Evolutionary conservation across 2,797 vertebrate species (phyloP).

Genomic region (Chaetophractus vellerosus): DNA sequence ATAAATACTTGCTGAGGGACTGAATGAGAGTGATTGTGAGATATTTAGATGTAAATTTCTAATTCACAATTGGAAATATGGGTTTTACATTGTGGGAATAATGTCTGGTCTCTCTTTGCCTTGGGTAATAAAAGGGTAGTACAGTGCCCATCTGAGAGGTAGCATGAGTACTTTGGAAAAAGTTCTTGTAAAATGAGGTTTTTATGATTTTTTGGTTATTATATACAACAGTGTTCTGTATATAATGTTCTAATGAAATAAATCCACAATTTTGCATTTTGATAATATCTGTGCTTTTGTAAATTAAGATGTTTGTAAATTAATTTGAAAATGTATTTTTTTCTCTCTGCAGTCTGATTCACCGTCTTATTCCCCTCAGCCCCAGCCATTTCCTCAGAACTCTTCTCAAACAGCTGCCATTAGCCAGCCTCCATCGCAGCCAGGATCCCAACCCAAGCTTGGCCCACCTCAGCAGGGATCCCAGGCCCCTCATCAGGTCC

Average conservation of each 20-base stretch:
- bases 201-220: neutral
- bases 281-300: conserved; percentile 55
- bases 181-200: conserved; percentile 54
- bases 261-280: conserved; percentile 61
- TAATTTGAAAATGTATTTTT: conserved; percentile 86
- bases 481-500: conserved; percentile 93
- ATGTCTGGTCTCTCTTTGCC: neutral
- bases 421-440: conserved; percentile 92
- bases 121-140: conserved; percentile 42
- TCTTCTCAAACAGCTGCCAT: conserved; percentile 92
- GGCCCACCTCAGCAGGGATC: conserved; percentile 90
- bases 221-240: conserved; percentile 21
- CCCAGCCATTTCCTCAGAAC: conserved; percentile 93
- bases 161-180: conserved; percentile 45
- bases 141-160: neutral
- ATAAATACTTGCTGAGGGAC: conserved; percentile 48
- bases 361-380: conserved; percentile 97
- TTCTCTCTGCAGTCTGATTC: conserved; percentile 94
- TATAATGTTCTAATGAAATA: conserved; percentile 63
- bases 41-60: conserved; percentile 4
- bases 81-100: neutral
- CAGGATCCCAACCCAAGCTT: conserved; percentile 93
- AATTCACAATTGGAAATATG: conserved; percentile 43
- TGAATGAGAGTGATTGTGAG: conserved; percentile 46
- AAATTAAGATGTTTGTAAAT: conserved; percentile 76